Percentiles rank a stretch among this genome's conserved stretches.
Conservation (phyloP, 2,888 invertebrate species). For the Sarcophaga caerulescens region DNA sequence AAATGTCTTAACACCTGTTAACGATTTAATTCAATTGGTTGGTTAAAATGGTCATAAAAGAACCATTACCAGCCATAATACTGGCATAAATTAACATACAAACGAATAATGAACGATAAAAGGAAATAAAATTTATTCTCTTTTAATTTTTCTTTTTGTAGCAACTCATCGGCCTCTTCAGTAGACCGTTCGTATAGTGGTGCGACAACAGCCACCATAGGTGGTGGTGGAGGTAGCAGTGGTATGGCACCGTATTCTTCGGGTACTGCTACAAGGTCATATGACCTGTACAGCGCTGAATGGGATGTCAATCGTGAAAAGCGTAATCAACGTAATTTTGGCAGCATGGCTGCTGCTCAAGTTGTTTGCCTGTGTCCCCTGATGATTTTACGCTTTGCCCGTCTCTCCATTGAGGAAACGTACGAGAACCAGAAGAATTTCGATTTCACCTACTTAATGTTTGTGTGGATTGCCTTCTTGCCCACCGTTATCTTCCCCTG, state of each 20-base stretch:
- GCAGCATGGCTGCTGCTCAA: conserved; percentile 85
- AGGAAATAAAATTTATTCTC: too few species aligned
- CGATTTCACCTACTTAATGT: conserved; percentile 86
- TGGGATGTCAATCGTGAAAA: conserved; percentile 84
- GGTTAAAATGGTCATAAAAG: not conserved
- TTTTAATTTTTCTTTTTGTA: conserved; percentile 54
- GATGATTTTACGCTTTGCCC: conserved; percentile 84
- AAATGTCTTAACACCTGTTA: conserved; percentile 20
- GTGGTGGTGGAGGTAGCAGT: conserved; percentile 50
- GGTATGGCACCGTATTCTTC: conserved; percentile 64
- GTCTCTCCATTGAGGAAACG: conserved; percentile 85
- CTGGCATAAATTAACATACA: conserved; percentile 23
- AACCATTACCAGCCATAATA: conserved; percentile 8
- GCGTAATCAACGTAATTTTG: conserved; percentile 86
- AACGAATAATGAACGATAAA: not conserved
- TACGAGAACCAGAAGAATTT: conserved; percentile 86
- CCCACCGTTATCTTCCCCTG: conserved; percentile 86
- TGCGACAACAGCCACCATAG: conserved; percentile 70
- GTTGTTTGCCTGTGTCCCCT: conserved; percentile 86
- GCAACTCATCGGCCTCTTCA: conserved; percentile 79
- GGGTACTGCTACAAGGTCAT: conserved; percentile 76
- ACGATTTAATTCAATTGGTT: conserved; percentile 48
- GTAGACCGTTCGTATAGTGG: conserved; percentile 75
- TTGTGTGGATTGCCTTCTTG: conserved; percentile 87
- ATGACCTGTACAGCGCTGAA: conserved; percentile 83